Base-by-base conservation (phyloP, 2,888 invertebrate species). In the Phlogophora meticulosa region DNA sequence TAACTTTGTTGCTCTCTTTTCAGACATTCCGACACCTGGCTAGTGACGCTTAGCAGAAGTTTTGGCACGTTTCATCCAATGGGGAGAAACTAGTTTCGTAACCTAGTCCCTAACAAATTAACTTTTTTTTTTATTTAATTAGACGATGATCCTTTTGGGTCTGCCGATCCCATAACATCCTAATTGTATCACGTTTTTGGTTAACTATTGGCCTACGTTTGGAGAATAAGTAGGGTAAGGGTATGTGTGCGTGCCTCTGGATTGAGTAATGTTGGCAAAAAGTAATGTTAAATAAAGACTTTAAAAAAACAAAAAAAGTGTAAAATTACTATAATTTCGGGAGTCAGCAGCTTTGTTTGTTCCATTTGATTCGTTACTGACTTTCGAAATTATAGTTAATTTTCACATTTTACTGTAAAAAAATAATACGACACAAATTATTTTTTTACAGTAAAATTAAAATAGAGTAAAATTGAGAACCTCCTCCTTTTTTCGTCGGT, bases 61-160 rank as follows among this genome's bases (percentile, higher is more conserved):
- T 71, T 51, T 52, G 76, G 69, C 69, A 76, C 70, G 76, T 69
- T 28, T 32, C 43, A 59, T 10, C 62, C 43, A 48, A 48, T 57
- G 22, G 57, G 75, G 75, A 61, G 38, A 59, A 61, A 67, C 45
- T 58, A 61, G 57, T 79, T 78, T n/a, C 32, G 45, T 32, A 46
- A 51, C 13, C 22, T 36, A 40, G 40, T 58, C 61, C 48, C 45
- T 42, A 58, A 53, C 45, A 55, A 74, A 60, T 67, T 74, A 57
- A 73, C 79, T 67, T 74, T 43, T 67, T n/a, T 32, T 55, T 59
- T 48, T 40, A 76, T 75, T 58, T 55, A 61, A 75, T 79, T 75
- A 56, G 55, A 45, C n/a, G 32, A 51, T 56, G 55, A 55, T 62
- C 61, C 60, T 72, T 52, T 65, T 48, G 36, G 75, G 61, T 59